Conservation (phyloP, 2,888 invertebrate genomes). For the Arctia plantaginis region DNA sequence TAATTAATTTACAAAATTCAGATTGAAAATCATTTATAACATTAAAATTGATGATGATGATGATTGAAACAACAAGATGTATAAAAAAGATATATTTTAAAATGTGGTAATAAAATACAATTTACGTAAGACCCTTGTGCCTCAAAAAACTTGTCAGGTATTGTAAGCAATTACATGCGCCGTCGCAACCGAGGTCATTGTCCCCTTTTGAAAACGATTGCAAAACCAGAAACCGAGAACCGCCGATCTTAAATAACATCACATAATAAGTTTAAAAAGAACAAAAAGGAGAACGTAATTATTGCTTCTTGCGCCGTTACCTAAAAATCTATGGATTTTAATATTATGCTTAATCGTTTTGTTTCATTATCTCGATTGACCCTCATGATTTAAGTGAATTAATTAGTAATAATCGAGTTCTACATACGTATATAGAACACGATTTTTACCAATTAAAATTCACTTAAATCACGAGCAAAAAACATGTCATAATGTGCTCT, state of each 20-base stretch:
- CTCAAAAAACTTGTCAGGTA: conserved; percentile 29
- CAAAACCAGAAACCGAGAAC: conserved; percentile 35
- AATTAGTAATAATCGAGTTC: background rate
- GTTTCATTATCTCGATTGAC: background rate
- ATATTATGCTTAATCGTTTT: background rate
- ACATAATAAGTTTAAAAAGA: conserved; percentile 17
- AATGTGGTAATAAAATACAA: background rate
- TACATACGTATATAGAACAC: no score
- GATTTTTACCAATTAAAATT: no score
- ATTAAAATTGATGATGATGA: no score
- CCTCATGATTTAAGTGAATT: background rate
- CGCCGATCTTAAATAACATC: conserved; percentile 21
- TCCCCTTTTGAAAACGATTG: conserved; percentile 33
- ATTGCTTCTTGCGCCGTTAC: background rate
- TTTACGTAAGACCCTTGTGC: background rate
- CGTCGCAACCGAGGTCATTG: conserved; percentile 36
- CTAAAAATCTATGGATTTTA: background rate
- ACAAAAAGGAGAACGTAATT: background rate
- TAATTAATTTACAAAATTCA: no score
- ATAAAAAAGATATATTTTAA: background rate
- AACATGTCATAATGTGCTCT: no score
- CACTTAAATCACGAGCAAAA: no score
- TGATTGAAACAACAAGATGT: background rate
- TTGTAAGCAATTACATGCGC: conserved; percentile 31
- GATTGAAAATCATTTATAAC: no score